A percentile compares a stretch with the other conserved stretches of the same genome.
Evolutionary conservation across 23 tunicate genomes (phyloP).

Genomic region (Halocynthia roretzi): DNA sequence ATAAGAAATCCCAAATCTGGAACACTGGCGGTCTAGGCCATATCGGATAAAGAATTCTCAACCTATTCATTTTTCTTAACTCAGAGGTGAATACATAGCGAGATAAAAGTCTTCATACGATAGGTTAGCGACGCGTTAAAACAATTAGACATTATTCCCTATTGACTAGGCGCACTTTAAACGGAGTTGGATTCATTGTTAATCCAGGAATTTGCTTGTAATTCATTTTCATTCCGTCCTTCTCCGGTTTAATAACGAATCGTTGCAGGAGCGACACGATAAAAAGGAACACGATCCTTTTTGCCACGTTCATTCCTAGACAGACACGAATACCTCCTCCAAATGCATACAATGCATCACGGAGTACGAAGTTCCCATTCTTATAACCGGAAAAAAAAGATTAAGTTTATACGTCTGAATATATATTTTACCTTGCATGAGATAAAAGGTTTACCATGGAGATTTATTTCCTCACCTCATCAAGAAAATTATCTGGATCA

Average conservation of each 20-base stretch:
- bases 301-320: not conserved
- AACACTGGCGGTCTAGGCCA: too few relatives aligned
- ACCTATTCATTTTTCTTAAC: too few relatives aligned
- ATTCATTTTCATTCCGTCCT: not conserved
- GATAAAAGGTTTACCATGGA: too few relatives aligned
- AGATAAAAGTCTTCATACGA: too few relatives aligned
- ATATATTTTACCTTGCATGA: too few relatives aligned
- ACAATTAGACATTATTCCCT: too few relatives aligned
- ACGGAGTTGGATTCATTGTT: not conserved
- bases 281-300: not conserved
- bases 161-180: not conserved
- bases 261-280: not conserved
- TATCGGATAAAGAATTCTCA: too few relatives aligned
- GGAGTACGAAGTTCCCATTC: not conserved
- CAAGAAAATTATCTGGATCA: constrained; percentile 8
- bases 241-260: not conserved
- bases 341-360: constrained; percentile 2
- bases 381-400: too few relatives aligned
- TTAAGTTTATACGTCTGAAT: too few relatives aligned
- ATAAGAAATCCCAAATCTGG: too few relatives aligned
- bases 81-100: too few relatives aligned
- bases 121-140: too few relatives aligned
- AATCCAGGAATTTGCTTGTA: not conserved
- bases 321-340: not conserved
- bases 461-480: not conserved